Base-by-base conservation (phyloP, 2,113 vertebrate genomes). In the Aegithalos caudatus region DNA sequence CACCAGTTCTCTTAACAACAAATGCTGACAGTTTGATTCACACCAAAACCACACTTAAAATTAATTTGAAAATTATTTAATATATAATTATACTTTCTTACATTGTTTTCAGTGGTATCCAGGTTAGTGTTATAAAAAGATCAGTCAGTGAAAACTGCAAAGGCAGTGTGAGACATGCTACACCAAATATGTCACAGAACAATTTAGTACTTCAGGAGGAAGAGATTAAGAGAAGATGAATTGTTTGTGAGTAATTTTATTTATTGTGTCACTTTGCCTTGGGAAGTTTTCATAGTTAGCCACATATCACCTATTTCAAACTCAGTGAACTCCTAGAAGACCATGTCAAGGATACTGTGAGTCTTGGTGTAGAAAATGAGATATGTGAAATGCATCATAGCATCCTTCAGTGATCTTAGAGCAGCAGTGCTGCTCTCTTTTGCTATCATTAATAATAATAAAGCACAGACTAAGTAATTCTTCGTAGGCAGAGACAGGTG, bases 191-290 rank as follows among this genome's bases (percentile, higher is more conserved):
- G 4, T 40, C 74, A 86, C 8, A 54, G 66, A 86, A 88, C 23
- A 88, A 87, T 67, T 93, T 66, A 93, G 66, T 58, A 77, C 35
- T 62, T 54, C 1, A 6, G 72, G 84, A 90, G 38, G 38, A 90
- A 77, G 11, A 47, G 64, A 81, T 95, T 90, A 95, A 73, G 62
- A 92, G 37, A 80, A 90, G 62, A 93, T 58, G 17, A 90, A 87
- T 91, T 77, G 74, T 45, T 90, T 87, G 69, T 76, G 82, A 90
- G 87, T 81, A 82, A 91, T 88, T 90, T 91, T 95, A 94, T 90
- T 95, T 93, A 94, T n/a, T 67, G 83, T n/a, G 71, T 76, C 42
- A 53, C 81, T 91, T 88, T 78, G 71, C 71, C 79, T 81, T 3
- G 2, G 56, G 60, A 90, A 82, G 27, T 81, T 91, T 83, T 50